Base-by-base conservation (phyloP, 2,113 vertebrate genomes). In the Ailuropoda melanoleuca region DNA sequence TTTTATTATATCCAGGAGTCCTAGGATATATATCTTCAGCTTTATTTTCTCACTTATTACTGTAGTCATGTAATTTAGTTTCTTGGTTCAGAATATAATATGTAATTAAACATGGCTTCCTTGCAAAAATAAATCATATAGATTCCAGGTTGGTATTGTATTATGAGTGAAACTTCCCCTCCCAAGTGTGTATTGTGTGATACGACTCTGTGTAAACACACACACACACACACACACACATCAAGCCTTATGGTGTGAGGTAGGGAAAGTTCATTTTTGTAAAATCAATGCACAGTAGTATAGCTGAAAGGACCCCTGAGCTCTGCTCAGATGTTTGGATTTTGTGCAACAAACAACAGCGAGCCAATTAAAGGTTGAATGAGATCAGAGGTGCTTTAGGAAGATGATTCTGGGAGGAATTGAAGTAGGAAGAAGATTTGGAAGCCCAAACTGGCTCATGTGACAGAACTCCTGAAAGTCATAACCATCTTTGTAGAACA, bases 51-150 rank as follows among this genome's bases (percentile, higher is more conserved):
- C 3, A 10, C 4, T 7, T 66, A 31, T 86, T 82, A 77, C n/a
- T 88, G 23, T 85, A 12, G 50, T 26, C 24, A 82, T 66, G 18
- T 88, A 72, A 85, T 82, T 96, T 90, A 96, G 3, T 60, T 85
- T 95, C 37, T 92, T 60, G 70, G 23, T 88, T 96, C 39, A 84
- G 37, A 85, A 88, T 93, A 48, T 9, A 87, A 53, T 74, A 24
- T 85, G 17, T 81, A 82, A 86, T 81, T 58, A 92, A 95, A 89
- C 12, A 85, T 37, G 13, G 4, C 12, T 94, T 97, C 74, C 46
- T 87, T 90, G 12, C 62, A 62, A 87, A 95, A 83, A 50, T 53
- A 90, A 89, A 90, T 87, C 29, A 74, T 48, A 56, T 34, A 46
- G 48, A 81, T 64, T 90, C 18, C 34, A 72, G 70, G n/a, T 88